Evolutionary conservation across 2,888 invertebrate genomes (phyloP), one percentile per base, ranked within the genome.

Genomic region (Ormyrus nitidulus): DNA sequence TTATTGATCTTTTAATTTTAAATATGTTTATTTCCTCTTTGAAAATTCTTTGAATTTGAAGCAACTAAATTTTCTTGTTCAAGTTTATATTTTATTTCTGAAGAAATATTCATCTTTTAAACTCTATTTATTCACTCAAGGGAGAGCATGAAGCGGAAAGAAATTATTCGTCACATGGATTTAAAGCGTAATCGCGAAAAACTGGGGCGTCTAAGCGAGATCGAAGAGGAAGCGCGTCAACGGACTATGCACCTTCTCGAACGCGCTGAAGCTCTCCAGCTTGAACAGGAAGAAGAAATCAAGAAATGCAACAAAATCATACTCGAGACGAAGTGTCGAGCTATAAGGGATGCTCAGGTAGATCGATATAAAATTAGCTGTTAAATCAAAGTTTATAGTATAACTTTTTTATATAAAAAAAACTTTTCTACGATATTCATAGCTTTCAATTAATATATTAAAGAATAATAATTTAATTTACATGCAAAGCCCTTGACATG

Each of bases 301-400:
- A 95, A 94, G 90, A 92, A 91, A 46, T 95, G 95, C 82, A 97
- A 96, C 90, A 93, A 94, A 79, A 92, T 97, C 82, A 96, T 97
- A 85, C 91, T 97, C 10, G 95, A 95, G 13, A 95, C 96, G 34
- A 97, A 97, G 89, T 97, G 96, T 84, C 94, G 96, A 86, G 95
- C 96, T 0, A 95, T 97, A 66, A 91, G 97, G 19, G 96, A 96
- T 88, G 96, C 96, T 0, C 97, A 97, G 91, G 93, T 96, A 80
- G 7, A 11, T 34, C 34, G 3, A 34, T 34, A 34, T 34, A 34
- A 34, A 34, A 34, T 3, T 34, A 34, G 4, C 34, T 34, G 34
- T 34, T 34, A 34, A 34, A 34, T 34, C 34, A 34, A 34, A 34
- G 34, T 34, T 34, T 34, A 34, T 34, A 34, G 34, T 34, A 34